Base-by-base conservation (phyloP, 1,140 invertebrate genomes). In the Dermatophagoides farinae region DNA sequence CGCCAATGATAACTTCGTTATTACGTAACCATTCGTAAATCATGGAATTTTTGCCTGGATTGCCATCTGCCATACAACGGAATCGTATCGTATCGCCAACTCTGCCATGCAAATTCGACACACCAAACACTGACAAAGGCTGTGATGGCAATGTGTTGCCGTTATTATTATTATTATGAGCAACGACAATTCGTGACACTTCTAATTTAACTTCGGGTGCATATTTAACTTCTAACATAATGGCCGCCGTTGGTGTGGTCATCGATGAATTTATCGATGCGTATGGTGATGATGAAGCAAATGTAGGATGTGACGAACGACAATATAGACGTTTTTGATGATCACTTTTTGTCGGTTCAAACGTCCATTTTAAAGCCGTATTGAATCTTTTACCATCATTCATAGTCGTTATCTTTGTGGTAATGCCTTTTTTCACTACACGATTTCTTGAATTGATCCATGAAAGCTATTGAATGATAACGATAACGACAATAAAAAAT, bases 291-390 rank as follows among this genome's bases (percentile, higher is more conserved):
- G n/a, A n/a, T n/a, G 31, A 2, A 31, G 57, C 64, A 37, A 73
- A 62, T 6, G 72, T 71, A 10, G 66, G 65, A 62, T 73, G 72
- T 53, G 65, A 65, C 12, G 70, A 71, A 12, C 67, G 85, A 71
- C 90, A 95, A 23, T 86, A 88, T 66, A 92, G 84, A n/a, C 82
- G 86, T 63, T 85, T 86, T 66, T 89, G 89, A 73, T 92, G 83
- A 72, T 92, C 84, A 25, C 81, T 78, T 72, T 86, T 86, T 61
- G 80, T 82, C 5, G 88, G 87, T n/a, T 66, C 67, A 46, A 73
- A 64, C 51, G 81, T 82, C 65, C 93, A 74, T 68, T 81, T 83
- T 59, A 91, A 72, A n/a, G 86, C 80, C 16, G 88, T 84, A 11
- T 83, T 87, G 68, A 80, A 82, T 61, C 86, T 75, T 62, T 86